A percentile compares a stretch with the other conserved stretches of the same genome.
Evolutionary conservation across 2,797 vertebrate genomes (phyloP).

Genomic region (Gymnopithys bicolor): DNA sequence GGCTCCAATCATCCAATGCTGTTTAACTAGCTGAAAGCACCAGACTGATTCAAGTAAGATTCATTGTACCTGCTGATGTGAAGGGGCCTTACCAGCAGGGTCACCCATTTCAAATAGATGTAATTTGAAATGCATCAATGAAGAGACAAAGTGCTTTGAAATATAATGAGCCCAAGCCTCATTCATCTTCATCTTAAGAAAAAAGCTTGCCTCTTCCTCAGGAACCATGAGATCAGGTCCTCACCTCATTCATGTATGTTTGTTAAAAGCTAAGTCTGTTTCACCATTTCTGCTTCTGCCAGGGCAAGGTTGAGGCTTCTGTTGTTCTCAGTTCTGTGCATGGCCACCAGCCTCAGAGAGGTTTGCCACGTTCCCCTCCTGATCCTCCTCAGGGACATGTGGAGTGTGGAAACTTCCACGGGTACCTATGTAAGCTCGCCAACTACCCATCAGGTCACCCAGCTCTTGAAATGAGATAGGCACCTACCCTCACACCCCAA

Average conservation of each 20-base stretch:
- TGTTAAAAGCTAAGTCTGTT: background rate
- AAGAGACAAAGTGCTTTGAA: background rate
- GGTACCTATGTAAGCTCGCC: background rate
- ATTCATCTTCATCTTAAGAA: background rate
- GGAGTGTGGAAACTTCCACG: background rate
- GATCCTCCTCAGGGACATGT: background rate
- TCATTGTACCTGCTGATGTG: background rate
- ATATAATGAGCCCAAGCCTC: background rate
- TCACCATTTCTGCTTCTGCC: background rate
- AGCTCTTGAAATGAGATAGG: conserved; percentile 1
- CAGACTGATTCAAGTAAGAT: background rate
- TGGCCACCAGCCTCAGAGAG: background rate
- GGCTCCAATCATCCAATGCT: background rate
- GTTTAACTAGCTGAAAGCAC: background rate
- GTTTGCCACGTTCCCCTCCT: background rate
- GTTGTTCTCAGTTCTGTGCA: background rate
- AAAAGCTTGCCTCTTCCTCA: background rate
- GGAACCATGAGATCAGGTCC: background rate
- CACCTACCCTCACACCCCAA: background rate
- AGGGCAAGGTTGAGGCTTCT: background rate
- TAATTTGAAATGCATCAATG: background rate
- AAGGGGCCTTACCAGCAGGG: background rate
- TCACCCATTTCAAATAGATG: background rate
- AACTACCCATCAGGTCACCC: background rate
- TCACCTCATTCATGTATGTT: background rate